These are phyloP conservation scores for Nysson spinosus DNA, from an alignment of 2,888 invertebrate genomes.

Conservation along the genomic window DNA sequence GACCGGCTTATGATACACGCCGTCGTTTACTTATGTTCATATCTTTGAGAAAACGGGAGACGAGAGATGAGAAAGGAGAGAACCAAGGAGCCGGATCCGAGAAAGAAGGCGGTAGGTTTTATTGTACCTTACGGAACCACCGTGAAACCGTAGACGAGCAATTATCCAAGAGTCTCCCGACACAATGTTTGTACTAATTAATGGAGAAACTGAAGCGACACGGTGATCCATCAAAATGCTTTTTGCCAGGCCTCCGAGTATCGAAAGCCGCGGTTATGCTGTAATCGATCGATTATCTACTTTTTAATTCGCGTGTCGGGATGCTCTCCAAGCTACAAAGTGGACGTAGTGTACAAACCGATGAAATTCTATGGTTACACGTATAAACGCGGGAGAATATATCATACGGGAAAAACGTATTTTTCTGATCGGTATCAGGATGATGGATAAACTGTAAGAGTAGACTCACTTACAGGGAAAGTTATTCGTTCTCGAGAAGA, in stretches of 20 bases:
- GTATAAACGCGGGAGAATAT: too few relatives aligned
- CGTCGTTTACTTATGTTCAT: conserved; percentile 26
- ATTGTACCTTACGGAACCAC: conserved; percentile 4
- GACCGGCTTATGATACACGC: conserved; percentile 36
- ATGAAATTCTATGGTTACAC: too few relatives aligned
- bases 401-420: too few relatives aligned
- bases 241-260: neutral
- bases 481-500: too few relatives aligned
- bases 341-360: too few relatives aligned
- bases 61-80: neutral
- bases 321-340: neutral
- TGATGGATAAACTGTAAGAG: too few relatives aligned
- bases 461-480: too few relatives aligned
- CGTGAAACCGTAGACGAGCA: conserved; percentile 47
- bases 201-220: conserved; percentile 13
- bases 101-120: conserved; percentile 14
- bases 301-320: neutral
- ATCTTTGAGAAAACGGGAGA: conserved; percentile 1
- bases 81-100: neutral
- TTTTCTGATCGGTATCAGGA: too few relatives aligned
- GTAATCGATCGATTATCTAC: conserved; percentile 1
- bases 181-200: conserved; percentile 38
- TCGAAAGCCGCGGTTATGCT: neutral
- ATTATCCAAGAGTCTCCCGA: conserved; percentile 26
- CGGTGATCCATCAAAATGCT: neutral